phyloP scores from a whole-genome alignment of 30 jellyfish, hydroid and myxozoan genomes.

The Aurelia aurita complex sp. Pacific region DNA sequence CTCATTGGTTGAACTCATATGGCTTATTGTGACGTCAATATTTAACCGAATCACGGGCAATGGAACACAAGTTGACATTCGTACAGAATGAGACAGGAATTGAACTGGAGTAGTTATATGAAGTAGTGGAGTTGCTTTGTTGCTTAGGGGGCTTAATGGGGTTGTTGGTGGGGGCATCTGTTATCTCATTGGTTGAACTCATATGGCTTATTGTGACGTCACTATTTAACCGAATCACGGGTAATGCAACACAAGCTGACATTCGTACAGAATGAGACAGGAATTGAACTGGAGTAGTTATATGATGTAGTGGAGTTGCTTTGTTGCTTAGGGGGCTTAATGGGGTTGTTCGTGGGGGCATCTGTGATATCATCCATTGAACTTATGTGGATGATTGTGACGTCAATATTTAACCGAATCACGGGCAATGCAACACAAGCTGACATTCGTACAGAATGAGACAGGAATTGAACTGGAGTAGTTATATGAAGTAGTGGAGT shows the following conservation, averaged over 20 bases:
- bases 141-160: too few species aligned
- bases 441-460: too few species aligned
- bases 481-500: not conserved
- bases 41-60: too few species aligned
- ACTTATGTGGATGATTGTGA: not conserved
- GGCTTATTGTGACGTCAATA: too few species aligned
- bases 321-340: constrained; percentile 39
- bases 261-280: too few species aligned
- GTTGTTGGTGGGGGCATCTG: constrained; percentile 30
- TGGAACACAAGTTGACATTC: too few species aligned
- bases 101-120: too few species aligned
- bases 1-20: too few species aligned
- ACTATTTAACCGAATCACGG: not conserved
- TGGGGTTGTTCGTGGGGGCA: constrained; percentile 25
- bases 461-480: not conserved
- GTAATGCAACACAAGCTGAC: too few species aligned
- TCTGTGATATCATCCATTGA: constrained; percentile 13
- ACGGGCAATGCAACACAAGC: too few species aligned
- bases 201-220: not conserved
- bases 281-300: not conserved
- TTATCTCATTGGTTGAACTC: constrained; percentile 2
- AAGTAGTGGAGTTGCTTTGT: too few species aligned
- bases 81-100: too few species aligned
- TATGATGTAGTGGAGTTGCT: constrained; percentile 2
- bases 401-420: not conserved